Base-by-base conservation (phyloP, 1,140 invertebrate species). In the Lordiphosa mommai region DNA sequence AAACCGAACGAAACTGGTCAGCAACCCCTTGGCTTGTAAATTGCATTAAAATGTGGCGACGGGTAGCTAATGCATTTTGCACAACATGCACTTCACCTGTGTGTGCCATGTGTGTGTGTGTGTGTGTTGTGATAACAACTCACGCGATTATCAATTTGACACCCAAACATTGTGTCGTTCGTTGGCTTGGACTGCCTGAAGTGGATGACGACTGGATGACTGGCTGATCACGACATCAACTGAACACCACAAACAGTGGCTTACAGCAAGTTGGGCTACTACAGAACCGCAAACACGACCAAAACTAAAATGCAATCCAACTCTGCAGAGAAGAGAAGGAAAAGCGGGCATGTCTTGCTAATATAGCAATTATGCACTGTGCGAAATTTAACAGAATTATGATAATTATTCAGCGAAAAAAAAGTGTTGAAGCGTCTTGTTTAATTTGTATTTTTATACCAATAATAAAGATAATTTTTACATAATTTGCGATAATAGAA, bases 91-190 rank as follows among this genome's bases (percentile, higher is more conserved):
- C 60, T 55, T 40, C 23, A 46, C 32, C 27, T 56, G 12, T 30
- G 30, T 41, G 13, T 46, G 36, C 20, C 27, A 29, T 56, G 20
- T 56, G 50, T 66, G n/a, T 56, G 34, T 52, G 60, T 68, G 32
- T 61, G 66, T 68, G 47, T 70, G 52, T 82, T 82, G 77, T 84
- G 79, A 77, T 84, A 84, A 82, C 63, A 72, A 82, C 77, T 72
- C 77, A 82, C 71, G 72, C 77, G 77, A 84, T 84, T 84, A 84
- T 84, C 77, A 84, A 84, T 84, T 84, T 84, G 77, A 84, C 77
- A 84, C 77, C 68, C 76, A 76, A 84, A 72, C 65, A 69, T 51
- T 71, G 58, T 63, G 61, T 60, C 46, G 66, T 51, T 59, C 49
- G 49, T 64, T 67, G 46, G 46, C 58, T 47, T 36, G 16, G 7